Conservation (phyloP, 30 jellyfish, hydroid and myxozoan species). For the Cassiopea xamachana region DNA sequence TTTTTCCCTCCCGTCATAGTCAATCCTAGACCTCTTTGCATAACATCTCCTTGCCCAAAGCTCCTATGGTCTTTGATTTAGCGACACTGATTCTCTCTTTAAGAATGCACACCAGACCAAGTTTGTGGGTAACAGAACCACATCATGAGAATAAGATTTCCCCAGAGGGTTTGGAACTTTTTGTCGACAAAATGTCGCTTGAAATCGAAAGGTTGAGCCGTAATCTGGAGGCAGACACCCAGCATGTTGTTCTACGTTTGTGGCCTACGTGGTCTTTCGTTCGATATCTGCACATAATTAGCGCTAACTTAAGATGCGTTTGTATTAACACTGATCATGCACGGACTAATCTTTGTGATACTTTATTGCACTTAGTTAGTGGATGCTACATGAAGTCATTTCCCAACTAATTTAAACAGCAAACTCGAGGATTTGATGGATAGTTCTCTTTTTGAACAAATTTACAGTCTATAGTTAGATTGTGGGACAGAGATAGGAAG, state of each 20-base stretch:
- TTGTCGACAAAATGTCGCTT: constrained; percentile 49
- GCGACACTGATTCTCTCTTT: background rate
- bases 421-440: background rate
- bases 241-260: constrained; percentile 47
- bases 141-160: background rate
- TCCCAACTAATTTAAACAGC: constrained; percentile 24
- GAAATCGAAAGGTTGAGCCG: constrained; percentile 28
- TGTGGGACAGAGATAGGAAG: no score
- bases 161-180: constrained; percentile 50
- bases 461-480: background rate
- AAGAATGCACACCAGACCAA: background rate
- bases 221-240: constrained; percentile 78
- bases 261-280: constrained; percentile 51
- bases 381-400: constrained; percentile 4
- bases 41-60: background rate
- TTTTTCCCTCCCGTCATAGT: no score
- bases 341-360: constrained; percentile 24
- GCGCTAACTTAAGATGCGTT: background rate
- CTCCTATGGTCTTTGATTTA: background rate
- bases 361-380: background rate
- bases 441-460: background rate
- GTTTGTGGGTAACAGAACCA: constrained; percentile 22
- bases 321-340: constrained; percentile 7
- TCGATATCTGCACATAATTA: constrained; percentile 69
- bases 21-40: background rate